phyloP scores from a whole-genome alignment of 2,797 vertebrate genomes.

The Melanotaenia trifasciata region DNA sequence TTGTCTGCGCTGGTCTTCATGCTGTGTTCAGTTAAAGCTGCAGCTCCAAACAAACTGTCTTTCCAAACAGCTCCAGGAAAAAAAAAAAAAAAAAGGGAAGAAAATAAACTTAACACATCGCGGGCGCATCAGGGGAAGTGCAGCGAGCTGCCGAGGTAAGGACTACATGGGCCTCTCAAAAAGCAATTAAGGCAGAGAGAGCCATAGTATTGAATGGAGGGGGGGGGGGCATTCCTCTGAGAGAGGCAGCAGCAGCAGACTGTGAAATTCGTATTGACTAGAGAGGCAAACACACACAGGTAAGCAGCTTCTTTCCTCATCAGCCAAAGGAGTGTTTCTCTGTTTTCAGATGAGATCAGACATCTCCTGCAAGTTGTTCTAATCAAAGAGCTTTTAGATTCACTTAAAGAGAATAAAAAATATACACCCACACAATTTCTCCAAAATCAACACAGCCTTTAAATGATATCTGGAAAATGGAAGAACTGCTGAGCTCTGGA shows the following conservation, averaged over 20 bases:
- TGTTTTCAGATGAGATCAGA: background rate
- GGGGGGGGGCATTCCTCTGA: constrained; percentile 72
- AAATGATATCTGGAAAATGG: constrained; percentile 57
- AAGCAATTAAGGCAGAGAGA: constrained; percentile 83
- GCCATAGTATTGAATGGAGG: constrained; percentile 79
- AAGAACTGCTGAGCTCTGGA: constrained; percentile 67
- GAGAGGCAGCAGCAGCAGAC: constrained; percentile 80
- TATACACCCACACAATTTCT: background rate
- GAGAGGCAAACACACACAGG: constrained; percentile 78
- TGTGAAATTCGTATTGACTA: constrained; percentile 83
- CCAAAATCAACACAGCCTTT: constrained; percentile 44
- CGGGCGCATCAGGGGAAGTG: constrained; percentile 66
- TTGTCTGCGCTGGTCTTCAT: constrained; percentile 24
- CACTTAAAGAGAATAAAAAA: too few species aligned
- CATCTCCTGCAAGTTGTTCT: background rate
- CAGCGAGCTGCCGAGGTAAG: constrained; percentile 72
- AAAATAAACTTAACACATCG: constrained; percentile 55
- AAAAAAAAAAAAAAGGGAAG: too few species aligned
- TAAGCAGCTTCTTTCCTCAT: constrained; percentile 73
- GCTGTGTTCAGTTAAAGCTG: constrained; percentile 46
- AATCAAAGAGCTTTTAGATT: constrained; percentile 39
- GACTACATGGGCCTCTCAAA: constrained; percentile 78
- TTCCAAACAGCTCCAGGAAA: constrained; percentile 48
- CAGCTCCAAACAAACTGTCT: constrained; percentile 15
- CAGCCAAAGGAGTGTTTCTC: constrained; percentile 32